phyloP scores from a whole-genome alignment of 2,113 vertebrate genomes.

The Camarhynchus parvulus region DNA sequence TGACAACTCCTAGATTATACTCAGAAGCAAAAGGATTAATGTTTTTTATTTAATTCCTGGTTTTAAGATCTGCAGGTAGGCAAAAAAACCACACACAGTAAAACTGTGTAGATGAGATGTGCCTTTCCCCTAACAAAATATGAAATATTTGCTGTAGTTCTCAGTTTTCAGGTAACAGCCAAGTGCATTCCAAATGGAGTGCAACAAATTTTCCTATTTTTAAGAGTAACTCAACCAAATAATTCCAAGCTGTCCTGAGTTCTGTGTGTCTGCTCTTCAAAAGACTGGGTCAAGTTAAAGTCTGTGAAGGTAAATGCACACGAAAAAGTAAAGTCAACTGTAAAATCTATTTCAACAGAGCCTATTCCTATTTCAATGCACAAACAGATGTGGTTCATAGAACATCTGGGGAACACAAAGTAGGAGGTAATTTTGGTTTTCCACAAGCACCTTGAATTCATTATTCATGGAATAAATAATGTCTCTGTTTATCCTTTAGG shows the following conservation, averaged over 20 bases:
- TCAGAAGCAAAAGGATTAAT: background rate
- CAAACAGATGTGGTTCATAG: background rate
- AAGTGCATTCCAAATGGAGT: background rate
- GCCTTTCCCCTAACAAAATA: background rate
- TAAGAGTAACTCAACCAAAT: background rate
- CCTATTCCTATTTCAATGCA: background rate
- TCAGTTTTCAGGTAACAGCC: background rate
- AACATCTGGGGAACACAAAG: background rate
- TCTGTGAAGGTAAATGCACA: background rate
- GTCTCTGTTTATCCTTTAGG: background rate
- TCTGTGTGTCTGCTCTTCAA: background rate
- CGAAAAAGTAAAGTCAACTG: background rate
- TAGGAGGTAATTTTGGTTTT: background rate
- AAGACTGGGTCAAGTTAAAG: background rate
- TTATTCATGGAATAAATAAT: background rate
- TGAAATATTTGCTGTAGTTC: background rate
- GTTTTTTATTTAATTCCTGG: background rate
- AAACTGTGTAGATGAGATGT: background rate
- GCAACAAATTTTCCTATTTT: slow-evolving; percentile 13
- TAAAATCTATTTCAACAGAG: background rate
- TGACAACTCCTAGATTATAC: background rate
- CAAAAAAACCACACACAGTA: background rate
- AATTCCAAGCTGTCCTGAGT: background rate
- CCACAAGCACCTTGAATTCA: background rate
- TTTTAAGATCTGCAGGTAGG: background rate